A percentile compares a stretch with the other conserved stretches of the same genome.
phyloP scores from a whole-genome alignment of 1,140 invertebrate species.

The Proctacanthus coquilletti region DNA sequence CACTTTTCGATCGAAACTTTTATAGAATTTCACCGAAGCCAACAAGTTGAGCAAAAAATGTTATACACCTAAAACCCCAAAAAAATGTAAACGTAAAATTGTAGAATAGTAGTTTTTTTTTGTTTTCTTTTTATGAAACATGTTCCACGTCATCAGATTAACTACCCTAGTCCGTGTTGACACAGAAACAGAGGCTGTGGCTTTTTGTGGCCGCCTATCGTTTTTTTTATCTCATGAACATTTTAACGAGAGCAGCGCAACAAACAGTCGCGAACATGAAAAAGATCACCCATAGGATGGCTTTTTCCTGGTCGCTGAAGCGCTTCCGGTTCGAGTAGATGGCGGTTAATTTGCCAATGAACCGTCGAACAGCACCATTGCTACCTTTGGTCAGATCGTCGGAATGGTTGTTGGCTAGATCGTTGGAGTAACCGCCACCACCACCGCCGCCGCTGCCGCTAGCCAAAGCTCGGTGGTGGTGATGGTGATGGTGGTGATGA shows the following conservation, averaged over 20 bases:
- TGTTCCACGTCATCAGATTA: too few relatives aligned
- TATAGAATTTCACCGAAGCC: too few relatives aligned
- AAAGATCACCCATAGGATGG: slow-evolving; percentile 24
- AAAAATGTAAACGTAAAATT: too few relatives aligned
- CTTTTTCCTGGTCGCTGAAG: slow-evolving; percentile 25
- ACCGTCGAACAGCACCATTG: slow-evolving; percentile 12
- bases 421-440: slow-evolving; percentile 9
- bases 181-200: background rate
- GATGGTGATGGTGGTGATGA: slow-evolving; percentile 23
- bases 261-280: slow-evolving; percentile 25
- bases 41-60: too few relatives aligned
- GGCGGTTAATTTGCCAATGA: slow-evolving; percentile 14
- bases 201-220: too few relatives aligned
- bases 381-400: slow-evolving; percentile 13
- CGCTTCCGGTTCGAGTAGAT: slow-evolving; percentile 24
- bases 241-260: slow-evolving; percentile 23
- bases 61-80: too few relatives aligned
- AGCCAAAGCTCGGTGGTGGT: slow-evolving; percentile 17
- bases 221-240: slow-evolving; percentile 9
- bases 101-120: too few relatives aligned
- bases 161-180: too few relatives aligned
- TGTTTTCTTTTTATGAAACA: too few relatives aligned
- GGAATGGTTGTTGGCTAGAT: slow-evolving; percentile 7
- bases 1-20: too few relatives aligned
- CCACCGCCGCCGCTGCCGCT: slow-evolving; percentile 6